Conservation (phyloP, 2,888 invertebrate species). For the Drosophila niveifrons region DNA sequence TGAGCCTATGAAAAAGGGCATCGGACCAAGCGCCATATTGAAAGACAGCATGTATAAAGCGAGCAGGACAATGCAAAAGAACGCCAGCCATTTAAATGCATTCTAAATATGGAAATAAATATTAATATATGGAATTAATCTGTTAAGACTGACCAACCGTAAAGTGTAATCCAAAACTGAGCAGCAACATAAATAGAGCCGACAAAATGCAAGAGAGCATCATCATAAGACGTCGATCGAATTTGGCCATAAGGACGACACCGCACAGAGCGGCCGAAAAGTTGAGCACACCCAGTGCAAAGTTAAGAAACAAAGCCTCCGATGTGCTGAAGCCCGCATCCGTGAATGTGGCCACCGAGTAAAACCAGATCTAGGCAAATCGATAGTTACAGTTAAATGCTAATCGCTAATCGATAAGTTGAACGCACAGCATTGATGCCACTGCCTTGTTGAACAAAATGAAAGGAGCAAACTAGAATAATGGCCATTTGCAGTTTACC, state of each 20-base stretch:
- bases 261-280: slow-evolving; percentile 88
- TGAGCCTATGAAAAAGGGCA: slow-evolving; percentile 93
- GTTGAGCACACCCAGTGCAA: slow-evolving; percentile 90
- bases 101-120: not conserved
- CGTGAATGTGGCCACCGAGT: slow-evolving; percentile 91
- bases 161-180: slow-evolving; percentile 87
- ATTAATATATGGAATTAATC: not conserved
- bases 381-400: not conserved
- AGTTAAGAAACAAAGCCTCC: slow-evolving; percentile 89
- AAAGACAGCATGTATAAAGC: slow-evolving; percentile 91
- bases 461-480: slow-evolving; percentile 89
- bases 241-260: slow-evolving; percentile 88
- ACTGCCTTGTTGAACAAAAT: slow-evolving; percentile 93
- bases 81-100: slow-evolving; percentile 6
- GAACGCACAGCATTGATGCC: slow-evolving; percentile 92
- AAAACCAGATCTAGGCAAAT: slow-evolving; percentile 88
- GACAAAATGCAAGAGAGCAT: slow-evolving; percentile 88
- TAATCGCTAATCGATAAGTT: not conserved
- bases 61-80: slow-evolving; percentile 88
- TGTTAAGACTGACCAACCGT: slow-evolving; percentile 86
- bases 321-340: slow-evolving; percentile 88
- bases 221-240: slow-evolving; percentile 89
- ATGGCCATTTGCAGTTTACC: slow-evolving; percentile 87
- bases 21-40: slow-evolving; percentile 92
- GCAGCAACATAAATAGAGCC: slow-evolving; percentile 86